Base-by-base conservation (phyloP, 2,888 invertebrate species). In the Tetragnatha montana region DNA sequence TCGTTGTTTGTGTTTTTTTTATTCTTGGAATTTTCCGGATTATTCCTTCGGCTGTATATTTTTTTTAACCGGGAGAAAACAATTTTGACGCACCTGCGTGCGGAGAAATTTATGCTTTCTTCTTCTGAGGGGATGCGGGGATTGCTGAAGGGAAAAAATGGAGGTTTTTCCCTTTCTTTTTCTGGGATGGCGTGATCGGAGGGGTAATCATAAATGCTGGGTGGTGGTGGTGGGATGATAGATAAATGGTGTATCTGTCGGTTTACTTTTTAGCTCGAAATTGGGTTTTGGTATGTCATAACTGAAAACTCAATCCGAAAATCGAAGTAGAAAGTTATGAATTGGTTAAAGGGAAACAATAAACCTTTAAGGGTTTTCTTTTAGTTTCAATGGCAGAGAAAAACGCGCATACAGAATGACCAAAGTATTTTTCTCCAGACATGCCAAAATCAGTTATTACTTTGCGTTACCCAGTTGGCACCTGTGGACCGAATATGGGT, bases 11-110 rank as follows among this genome's bases (percentile, higher is more conserved):
- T 69, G 0, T n/a, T 51, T 21, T 0, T 51, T 21, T 51, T 51
- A 10, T 21, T 14, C 6, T n/a, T 19, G 50, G 10, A 21, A 19
- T 75, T 35, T 49, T 47, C 69, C 68, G 76, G 75, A 69, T 85
- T 78, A 70, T 85, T 79, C 71, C 35, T 19, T 69, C 35, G 51
- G 69, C 75, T 83, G 60, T 74, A 21, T 85, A 35, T 85, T 85
- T 79, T 85, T 78, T 85, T 78, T 14, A 69, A 47, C 22, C 19
- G 19, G 35, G 71, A 14, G 14, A 73, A 74, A 86, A 80, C 86
- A 86, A 86, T 86, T 86, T 86, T 60, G 21, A 60, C n/a, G 73
- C 79, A 74, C 73, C 68, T 86, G 86, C 80, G 86, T 74, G 86
- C 22, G 8, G 19, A 22, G 17, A 84, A 84, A 84, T 84, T 75